Base-by-base conservation (phyloP, 2,797 vertebrate genomes). In the Serranus cabrilla region DNA sequence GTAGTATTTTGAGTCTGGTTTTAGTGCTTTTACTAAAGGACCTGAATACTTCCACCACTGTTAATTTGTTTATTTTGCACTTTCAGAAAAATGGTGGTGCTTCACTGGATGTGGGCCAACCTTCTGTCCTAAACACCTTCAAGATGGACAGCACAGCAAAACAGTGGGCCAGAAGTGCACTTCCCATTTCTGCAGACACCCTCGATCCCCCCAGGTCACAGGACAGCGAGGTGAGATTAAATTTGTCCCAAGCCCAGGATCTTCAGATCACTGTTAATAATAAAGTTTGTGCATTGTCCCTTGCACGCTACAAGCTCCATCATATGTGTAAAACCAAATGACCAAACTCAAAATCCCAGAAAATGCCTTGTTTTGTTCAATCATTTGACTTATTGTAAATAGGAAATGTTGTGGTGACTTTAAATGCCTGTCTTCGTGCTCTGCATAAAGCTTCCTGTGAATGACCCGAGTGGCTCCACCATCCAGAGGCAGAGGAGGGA, bases 401-500 rank as follows among this genome's bases (percentile, higher is more conserved):
- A 21, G 18, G 3, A 25, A 4, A 2, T 12, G 6, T 55, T 40
- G 11, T 47, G 46, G 5, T 42, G 16, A 16, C 6, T 3, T 6
- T 46, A 1, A 14, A 5, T 6, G 16, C 50, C 17, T 42, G 1
- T 47, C 37, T 57, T 8, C 74, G 20, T 72, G 43, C 25, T 68
- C 61, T 37, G 1, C 4, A 4, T 17, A 4, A 49, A 84, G 86
- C 40, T 81, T 45, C 57, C 51, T 6, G 84, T 74, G 42, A 89
- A 77, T 0, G 88, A 92, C 47, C 49, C 83, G 61, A 96, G 95
- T 58, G 71, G 70, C 80, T 87, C 80, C 80, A 96, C 93, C 46
- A 85, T 96, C 50, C 94, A 95, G 91, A 96, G 93, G 49, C 96
- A 97, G 80, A 93, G 96, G 74, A 94, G 86, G 70, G 97, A 98